A percentile compares a stretch with the other conserved stretches of the same genome.
These are phyloP conservation scores for Ophion costatus DNA, from an alignment of 2,888 invertebrate species.

Conservation along the genomic window DNA sequence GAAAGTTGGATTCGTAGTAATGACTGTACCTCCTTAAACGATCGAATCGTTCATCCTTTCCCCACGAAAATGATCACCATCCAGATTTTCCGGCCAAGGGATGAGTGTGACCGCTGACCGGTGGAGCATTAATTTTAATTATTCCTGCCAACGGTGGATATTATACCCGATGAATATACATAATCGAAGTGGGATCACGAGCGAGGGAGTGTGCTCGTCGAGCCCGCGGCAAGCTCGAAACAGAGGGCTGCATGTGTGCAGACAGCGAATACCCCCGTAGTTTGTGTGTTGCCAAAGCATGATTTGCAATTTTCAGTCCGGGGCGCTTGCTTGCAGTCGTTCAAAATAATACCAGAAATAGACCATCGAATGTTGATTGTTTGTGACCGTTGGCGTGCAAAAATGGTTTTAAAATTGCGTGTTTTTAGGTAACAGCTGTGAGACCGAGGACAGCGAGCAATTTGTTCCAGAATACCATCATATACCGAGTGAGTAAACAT, in stretches of 20 bases:
- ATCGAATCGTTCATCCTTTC: no score
- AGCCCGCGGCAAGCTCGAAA: constrained; percentile 27
- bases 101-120: constrained; percentile 60
- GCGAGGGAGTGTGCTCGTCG: constrained; percentile 46
- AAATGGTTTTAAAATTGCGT: constrained; percentile 10
- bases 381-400: background rate
- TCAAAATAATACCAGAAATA: background rate
- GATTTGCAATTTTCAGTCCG: constrained; percentile 24
- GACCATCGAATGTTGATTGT: background rate
- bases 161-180: constrained; percentile 71
- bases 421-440: constrained; percentile 84
- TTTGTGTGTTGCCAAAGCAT: constrained; percentile 17
- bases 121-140: constrained; percentile 78
- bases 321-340: background rate
- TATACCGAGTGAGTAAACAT: constrained; percentile 72
- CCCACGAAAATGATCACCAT: constrained; percentile 3
- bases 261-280: background rate
- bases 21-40: no score
- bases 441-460: constrained; percentile 85
- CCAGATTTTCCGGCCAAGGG: constrained; percentile 25
- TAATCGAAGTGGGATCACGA: constrained; percentile 67
- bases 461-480: constrained; percentile 84
- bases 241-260: constrained; percentile 36
- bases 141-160: constrained; percentile 72
- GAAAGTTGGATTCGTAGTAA: no score